Evolutionary conservation across 1,140 invertebrate species (phyloP).

Genomic region (Cydia splendana): DNA sequence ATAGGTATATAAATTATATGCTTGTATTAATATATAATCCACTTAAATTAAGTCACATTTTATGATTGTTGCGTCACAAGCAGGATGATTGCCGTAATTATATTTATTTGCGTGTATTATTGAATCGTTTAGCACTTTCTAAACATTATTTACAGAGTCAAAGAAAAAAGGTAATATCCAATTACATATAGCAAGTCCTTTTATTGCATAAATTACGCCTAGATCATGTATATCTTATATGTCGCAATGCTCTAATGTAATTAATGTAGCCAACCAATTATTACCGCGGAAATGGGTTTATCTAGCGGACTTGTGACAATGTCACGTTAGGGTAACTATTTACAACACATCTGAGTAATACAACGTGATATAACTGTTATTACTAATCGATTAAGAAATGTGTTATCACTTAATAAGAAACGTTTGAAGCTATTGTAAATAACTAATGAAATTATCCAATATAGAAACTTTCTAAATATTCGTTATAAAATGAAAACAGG

Average conservation of each 20-base stretch:
- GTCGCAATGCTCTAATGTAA: background rate
- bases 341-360: background rate
- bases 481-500: no score
- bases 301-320: slow-evolving; percentile 4
- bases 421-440: background rate
- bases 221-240: slow-evolving; percentile 1
- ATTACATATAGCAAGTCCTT: background rate
- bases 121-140: background rate
- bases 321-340: slow-evolving; percentile 6
- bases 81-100: background rate
- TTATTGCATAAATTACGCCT: background rate
- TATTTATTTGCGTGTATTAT: background rate
- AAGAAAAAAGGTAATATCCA: slow-evolving; percentile 2
- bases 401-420: background rate
- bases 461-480: background rate
- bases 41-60: no score
- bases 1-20: background rate
- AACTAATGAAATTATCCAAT: background rate
- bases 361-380: slow-evolving; percentile 11
- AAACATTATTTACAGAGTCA: background rate
- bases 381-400: slow-evolving; percentile 4
- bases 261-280: slow-evolving; percentile 1
- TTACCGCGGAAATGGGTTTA: slow-evolving; percentile 2
- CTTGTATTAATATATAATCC: no score
- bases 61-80: background rate